Percentiles rank a stretch among this genome's conserved stretches.
Conservation (phyloP, 64 coral and sea anemone genomes). For the Trachythela sp. region DNA sequence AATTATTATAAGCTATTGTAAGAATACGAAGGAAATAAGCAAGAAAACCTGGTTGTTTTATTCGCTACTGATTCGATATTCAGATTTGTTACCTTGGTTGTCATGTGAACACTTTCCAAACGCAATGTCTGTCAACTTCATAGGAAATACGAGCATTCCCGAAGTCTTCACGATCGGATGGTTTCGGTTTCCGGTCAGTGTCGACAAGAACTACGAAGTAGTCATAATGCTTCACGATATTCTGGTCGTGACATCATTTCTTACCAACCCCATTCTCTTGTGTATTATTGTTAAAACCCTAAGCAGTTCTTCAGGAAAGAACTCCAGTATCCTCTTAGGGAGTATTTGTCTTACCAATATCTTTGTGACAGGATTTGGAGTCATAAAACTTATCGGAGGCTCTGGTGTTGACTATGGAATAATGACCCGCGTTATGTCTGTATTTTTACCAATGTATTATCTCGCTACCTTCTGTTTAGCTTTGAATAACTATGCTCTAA, state of each 20-base stretch:
- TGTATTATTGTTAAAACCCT: not conserved
- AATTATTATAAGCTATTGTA: no score
- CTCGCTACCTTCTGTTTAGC: not conserved
- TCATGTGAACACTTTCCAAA: no score
- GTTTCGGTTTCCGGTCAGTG: not conserved
- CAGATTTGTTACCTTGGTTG: no score
- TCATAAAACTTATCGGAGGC: not conserved
- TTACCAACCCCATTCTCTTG: not conserved
- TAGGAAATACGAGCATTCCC: not conserved
- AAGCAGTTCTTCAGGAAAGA: not conserved
- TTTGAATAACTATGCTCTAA: constrained; percentile 13
- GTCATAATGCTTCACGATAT: constrained; percentile 3
- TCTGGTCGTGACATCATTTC: not conserved
- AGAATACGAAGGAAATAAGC: no score
- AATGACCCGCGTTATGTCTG: not conserved
- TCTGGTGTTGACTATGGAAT: not conserved
- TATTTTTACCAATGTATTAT: constrained; percentile 11
- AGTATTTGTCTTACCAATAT: constrained; percentile 6
- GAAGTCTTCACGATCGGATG: not conserved
- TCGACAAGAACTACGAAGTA: not conserved
- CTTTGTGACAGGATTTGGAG: not conserved
- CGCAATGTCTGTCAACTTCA: not conserved
- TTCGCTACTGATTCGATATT: no score
- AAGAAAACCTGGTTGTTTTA: no score
- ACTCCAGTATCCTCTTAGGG: not conserved